Percentiles rank a stretch among this genome's conserved stretches.
phyloP scores from a whole-genome alignment of 2,888 invertebrate species.

The Actias luna region DNA sequence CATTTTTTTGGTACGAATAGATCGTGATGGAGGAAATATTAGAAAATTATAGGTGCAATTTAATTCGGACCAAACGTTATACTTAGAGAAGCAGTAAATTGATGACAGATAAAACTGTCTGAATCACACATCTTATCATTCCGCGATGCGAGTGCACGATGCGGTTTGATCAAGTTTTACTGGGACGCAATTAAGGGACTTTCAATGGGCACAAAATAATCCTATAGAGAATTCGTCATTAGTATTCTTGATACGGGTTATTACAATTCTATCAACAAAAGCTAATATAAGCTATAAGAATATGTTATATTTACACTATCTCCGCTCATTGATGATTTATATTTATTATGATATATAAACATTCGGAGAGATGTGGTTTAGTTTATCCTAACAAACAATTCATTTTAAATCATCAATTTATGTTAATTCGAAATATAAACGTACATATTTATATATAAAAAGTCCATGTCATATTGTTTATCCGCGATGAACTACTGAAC shows the following conservation, averaged over 20 bases:
- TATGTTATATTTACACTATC: not conserved
- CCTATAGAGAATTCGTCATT: not conserved
- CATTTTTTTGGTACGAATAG: too few species aligned
- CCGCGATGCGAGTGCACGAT: slow-evolving; percentile 59
- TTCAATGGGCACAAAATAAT: not conserved
- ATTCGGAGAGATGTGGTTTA: too few species aligned
- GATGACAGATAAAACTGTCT: slow-evolving; percentile 68
- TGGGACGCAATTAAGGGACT: slow-evolving; percentile 14
- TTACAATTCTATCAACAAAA: not conserved
- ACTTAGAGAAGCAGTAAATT: slow-evolving; percentile 61
- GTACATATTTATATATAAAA: too few species aligned
- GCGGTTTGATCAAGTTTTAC: slow-evolving; percentile 36
- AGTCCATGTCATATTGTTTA: too few species aligned
- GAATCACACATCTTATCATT: slow-evolving; percentile 71
- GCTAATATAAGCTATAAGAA: not conserved
- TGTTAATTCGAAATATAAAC: too few species aligned
- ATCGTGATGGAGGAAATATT: not conserved
- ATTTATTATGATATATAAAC: too few species aligned
- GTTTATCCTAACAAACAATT: too few species aligned
- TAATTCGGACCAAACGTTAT: slow-evolving; percentile 66
- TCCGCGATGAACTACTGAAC: too few species aligned
- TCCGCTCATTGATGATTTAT: not conserved
- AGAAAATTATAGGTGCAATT: slow-evolving; percentile 45
- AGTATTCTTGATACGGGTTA: not conserved
- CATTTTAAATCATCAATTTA: too few species aligned